phyloP scores from a whole-genome alignment of 2,113 vertebrate species.

The Nothoprocta pentlandii region DNA sequence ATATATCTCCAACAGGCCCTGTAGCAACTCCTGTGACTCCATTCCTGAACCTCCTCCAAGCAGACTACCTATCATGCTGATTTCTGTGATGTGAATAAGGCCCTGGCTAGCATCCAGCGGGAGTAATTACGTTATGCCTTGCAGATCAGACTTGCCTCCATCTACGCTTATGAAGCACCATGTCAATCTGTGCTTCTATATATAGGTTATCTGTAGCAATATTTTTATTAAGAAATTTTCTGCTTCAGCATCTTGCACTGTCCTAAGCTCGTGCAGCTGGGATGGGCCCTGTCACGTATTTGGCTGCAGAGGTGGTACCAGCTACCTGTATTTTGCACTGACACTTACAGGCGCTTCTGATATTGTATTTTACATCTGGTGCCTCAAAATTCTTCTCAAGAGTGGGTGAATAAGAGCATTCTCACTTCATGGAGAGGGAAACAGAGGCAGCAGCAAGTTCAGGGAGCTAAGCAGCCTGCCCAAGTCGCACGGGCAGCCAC shows the following conservation, averaged over 20 bases:
- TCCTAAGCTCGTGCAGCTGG: neutral
- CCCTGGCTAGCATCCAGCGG: slow-evolving; percentile 58
- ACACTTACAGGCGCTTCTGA: neutral
- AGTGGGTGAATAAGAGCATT: neutral
- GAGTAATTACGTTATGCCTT: slow-evolving; percentile 65
- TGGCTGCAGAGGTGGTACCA: slow-evolving; percentile 8
- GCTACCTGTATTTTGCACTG: neutral
- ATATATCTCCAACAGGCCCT: slow-evolving; percentile 66
- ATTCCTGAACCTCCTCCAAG: slow-evolving; percentile 71
- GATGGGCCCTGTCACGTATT: neutral
- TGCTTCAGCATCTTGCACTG: neutral
- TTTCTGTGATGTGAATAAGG: slow-evolving; percentile 68
- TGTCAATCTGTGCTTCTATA: slow-evolving; percentile 61
- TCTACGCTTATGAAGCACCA: slow-evolving; percentile 14
- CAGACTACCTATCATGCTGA: slow-evolving; percentile 67
- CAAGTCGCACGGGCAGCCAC: neutral
- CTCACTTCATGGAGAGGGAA: neutral
- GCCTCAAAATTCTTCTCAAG: neutral
- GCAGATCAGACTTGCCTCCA: slow-evolving; percentile 65
- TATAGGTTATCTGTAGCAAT: slow-evolving; percentile 64
- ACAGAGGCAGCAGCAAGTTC: neutral
- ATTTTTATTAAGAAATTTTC: slow-evolving; percentile 49
- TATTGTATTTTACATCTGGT: neutral
- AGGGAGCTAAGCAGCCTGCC: neutral
- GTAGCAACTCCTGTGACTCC: slow-evolving; percentile 71